Evolutionary conservation across 1,140 invertebrate species (phyloP).

Genomic region (Diprion similis): DNA sequence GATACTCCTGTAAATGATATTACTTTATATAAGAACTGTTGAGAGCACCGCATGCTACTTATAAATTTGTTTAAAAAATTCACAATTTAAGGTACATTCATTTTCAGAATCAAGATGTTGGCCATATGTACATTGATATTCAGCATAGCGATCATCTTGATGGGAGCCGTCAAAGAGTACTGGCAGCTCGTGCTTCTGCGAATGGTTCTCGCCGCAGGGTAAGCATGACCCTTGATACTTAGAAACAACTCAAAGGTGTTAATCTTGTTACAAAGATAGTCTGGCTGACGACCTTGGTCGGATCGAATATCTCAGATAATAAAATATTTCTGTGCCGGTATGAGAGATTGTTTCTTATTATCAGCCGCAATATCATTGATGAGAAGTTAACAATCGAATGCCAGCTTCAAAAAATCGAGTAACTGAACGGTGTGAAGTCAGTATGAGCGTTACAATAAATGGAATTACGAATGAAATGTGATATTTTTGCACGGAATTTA

Average conservation of each 20-base stretch:
- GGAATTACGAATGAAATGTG: too few species aligned
- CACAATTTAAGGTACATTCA: neutral
- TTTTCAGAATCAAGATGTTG: slow-evolving; percentile 76
- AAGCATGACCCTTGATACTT: slow-evolving; percentile 38
- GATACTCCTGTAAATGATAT: too few species aligned
- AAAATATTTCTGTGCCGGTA: slow-evolving; percentile 4
- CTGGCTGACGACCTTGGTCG: neutral
- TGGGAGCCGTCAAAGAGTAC: slow-evolving; percentile 83
- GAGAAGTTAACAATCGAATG: too few species aligned
- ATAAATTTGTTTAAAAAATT: neutral
- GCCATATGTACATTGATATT: slow-evolving; percentile 81
- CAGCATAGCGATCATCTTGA: slow-evolving; percentile 81
- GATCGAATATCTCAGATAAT: slow-evolving; percentile 3
- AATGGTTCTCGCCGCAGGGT: slow-evolving; percentile 88
- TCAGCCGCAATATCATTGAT: too few species aligned
- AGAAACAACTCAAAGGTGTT: neutral
- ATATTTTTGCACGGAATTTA: too few species aligned
- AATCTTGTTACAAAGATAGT: slow-evolving; percentile 11
- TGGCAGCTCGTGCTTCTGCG: slow-evolving; percentile 89
- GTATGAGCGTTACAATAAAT: too few species aligned
- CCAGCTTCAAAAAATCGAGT: too few species aligned
- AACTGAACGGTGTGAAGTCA: too few species aligned
- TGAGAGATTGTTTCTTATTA: too few species aligned
- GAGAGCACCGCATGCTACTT: too few species aligned
- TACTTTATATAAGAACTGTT: too few species aligned